These are phyloP conservation scores for Tineola bisselliella DNA, from an alignment of 2,888 invertebrate genomes.

Conservation along the genomic window DNA sequence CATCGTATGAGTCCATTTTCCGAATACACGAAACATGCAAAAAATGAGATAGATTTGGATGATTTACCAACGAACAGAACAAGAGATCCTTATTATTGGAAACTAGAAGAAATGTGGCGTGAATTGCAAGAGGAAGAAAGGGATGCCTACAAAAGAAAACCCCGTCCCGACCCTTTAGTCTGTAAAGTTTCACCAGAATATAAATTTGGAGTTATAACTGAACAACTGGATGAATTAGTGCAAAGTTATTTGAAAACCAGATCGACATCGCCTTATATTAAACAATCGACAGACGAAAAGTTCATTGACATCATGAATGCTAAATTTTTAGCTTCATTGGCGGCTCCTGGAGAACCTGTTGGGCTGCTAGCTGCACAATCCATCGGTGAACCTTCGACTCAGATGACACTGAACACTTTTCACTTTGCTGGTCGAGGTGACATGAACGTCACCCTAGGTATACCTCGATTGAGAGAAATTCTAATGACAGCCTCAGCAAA, in stretches of 20 bases:
- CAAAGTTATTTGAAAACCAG: slow-evolving; percentile 66
- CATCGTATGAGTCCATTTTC: slow-evolving; percentile 67
- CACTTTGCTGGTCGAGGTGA: slow-evolving; percentile 99
- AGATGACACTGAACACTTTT: slow-evolving; percentile 99
- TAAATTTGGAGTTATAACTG: slow-evolving; percentile 85
- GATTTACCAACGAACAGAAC: slow-evolving; percentile 61
- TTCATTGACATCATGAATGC: slow-evolving; percentile 78
- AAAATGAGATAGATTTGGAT: slow-evolving; percentile 51
- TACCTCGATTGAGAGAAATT: slow-evolving; percentile 95
- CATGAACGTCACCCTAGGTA: slow-evolving; percentile 99
- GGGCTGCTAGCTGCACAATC: slow-evolving; percentile 97
- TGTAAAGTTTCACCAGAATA: slow-evolving; percentile 76
- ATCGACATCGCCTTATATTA: slow-evolving; percentile 31
- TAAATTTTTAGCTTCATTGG: slow-evolving; percentile 81
- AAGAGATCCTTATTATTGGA: slow-evolving; percentile 68
- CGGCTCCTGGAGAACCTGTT: slow-evolving; percentile 94
- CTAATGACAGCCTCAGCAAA: slow-evolving; percentile 94
- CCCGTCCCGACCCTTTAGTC: slow-evolving; percentile 80
- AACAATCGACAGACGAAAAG: slow-evolving; percentile 46
- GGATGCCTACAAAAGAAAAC: slow-evolving; percentile 56
- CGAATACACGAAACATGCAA: slow-evolving; percentile 65
- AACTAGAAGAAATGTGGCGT: slow-evolving; percentile 75
- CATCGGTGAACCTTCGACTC: slow-evolving; percentile 98
- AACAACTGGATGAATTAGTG: slow-evolving; percentile 77
- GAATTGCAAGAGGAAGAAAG: slow-evolving; percentile 69